These are phyloP conservation scores for Lepus americanus DNA, from an alignment of 2,113 vertebrate genomes.

Conservation along the genomic window DNA sequence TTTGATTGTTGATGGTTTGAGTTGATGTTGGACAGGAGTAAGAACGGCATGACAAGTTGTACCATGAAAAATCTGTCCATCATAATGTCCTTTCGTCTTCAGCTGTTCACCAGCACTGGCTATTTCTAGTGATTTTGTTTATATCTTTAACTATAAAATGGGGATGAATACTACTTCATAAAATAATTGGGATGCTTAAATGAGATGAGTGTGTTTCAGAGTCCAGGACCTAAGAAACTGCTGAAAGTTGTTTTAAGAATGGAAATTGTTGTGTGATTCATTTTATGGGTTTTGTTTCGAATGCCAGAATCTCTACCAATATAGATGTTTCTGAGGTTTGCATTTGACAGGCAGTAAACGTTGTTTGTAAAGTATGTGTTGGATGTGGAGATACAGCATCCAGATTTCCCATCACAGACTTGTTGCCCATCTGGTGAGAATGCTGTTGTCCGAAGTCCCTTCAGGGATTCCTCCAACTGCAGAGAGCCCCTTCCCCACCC, in stretches of 20 bases:
- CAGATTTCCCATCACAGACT: background rate
- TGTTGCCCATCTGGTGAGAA: background rate
- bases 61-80: background rate
- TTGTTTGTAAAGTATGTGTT: background rate
- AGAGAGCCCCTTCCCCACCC: background rate
- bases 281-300: background rate
- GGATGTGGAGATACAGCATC: background rate
- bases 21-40: conserved; percentile 1
- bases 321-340: background rate
- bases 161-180: background rate
- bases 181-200: background rate
- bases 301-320: background rate
- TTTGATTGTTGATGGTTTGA: background rate
- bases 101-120: background rate
- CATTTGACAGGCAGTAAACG: background rate
- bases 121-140: background rate
- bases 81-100: background rate
- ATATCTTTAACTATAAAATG: background rate
- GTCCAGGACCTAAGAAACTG: background rate
- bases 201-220: background rate
- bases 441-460: background rate
- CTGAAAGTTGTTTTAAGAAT: conserved; percentile 8
- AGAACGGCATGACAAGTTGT: background rate
- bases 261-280: background rate
- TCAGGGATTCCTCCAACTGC: background rate